A percentile compares a stretch with the other conserved stretches of the same genome.
These are phyloP conservation scores for Gymnopithys bicolor DNA, from an alignment of 2,797 vertebrate species.

Conservation along the genomic window DNA sequence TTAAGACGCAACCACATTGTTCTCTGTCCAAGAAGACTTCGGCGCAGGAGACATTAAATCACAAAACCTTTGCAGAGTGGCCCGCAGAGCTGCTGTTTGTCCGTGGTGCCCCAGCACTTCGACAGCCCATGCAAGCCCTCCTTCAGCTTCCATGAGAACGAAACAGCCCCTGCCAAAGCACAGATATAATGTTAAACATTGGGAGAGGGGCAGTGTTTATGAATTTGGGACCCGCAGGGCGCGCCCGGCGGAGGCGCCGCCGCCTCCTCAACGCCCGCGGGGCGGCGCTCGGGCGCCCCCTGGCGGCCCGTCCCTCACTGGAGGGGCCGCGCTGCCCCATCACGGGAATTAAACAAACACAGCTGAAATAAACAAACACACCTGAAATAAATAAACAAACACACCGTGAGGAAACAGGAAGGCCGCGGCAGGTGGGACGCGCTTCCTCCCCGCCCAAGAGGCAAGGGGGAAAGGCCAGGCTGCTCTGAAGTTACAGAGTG, in stretches of 20 bases:
- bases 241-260: too few species aligned
- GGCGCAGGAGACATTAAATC: neutral
- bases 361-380: too few species aligned
- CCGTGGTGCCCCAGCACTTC: too few species aligned
- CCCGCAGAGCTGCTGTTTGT: neutral
- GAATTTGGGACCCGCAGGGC: neutral
- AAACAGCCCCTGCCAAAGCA: neutral
- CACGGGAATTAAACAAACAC: too few species aligned
- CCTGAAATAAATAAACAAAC: too few species aligned
- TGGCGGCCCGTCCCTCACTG: rapidly evolving
- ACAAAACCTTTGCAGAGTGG: neutral
- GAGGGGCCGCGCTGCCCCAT: neutral
- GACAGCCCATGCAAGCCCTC: rapidly evolving
- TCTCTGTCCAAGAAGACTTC: neutral
- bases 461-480: neutral
- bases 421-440: rapidly evolving
- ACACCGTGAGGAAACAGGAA: too few species aligned
- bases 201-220: neutral
- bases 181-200: rapidly evolving
- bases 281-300: neutral
- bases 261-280: neutral
- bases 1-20: neutral
- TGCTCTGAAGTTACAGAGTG: neutral
- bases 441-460: neutral
- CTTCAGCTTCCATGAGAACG: neutral